Evolutionary conservation across 2,113 vertebrate species (phyloP), one percentile per base, ranked within the genome.

Genomic region (Excalfactoria chinensis): DNA sequence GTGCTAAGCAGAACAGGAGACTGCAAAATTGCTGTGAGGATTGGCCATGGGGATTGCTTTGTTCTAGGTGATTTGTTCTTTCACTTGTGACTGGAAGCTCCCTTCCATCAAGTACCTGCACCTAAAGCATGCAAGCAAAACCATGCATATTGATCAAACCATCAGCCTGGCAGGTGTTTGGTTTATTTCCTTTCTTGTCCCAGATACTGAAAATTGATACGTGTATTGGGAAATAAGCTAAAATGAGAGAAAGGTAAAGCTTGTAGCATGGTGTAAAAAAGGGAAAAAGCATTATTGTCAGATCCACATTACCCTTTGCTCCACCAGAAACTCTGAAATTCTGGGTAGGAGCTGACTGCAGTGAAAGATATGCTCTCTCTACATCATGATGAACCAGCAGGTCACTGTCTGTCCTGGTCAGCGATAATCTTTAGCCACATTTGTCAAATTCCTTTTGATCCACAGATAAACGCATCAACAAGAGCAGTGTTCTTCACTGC

Each of bases 101-200:
- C 41, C 19, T 70, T 69, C 82, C 83, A 77, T 63, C 44, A 89
- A 68, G 34, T 12, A 51, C 25, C 68, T 56, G 30, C 44, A 53
- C 37, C 64, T n/a, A 35, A 37, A 88, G 73, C 40, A 37, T 80
- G 63, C 10, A 26, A 74, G 62, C 12, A 72, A 60, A 82, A 17
- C 16, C 63, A 56, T 0, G 1, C 48, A n/a, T 53, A 25, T 49
- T 64, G 21, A 17, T 8, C 67, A 34, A 14, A 40, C 0, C 0
- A 18, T 22, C 48, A 59, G 56, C 3, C 25, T 80, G 46, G 34
- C 25, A 79, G 71, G 53, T 30, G 34, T 87, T 30, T 59, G 0
- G 43, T 22, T 78, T 5, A 7, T 63, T 82, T 62, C 13, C 78
- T 93, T 70, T 75, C 72, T 74, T 66, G 40, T 63, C 25, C 28